Conservation (phyloP, 2,797 vertebrate genomes). For the Sebastolobus alascanus region DNA sequence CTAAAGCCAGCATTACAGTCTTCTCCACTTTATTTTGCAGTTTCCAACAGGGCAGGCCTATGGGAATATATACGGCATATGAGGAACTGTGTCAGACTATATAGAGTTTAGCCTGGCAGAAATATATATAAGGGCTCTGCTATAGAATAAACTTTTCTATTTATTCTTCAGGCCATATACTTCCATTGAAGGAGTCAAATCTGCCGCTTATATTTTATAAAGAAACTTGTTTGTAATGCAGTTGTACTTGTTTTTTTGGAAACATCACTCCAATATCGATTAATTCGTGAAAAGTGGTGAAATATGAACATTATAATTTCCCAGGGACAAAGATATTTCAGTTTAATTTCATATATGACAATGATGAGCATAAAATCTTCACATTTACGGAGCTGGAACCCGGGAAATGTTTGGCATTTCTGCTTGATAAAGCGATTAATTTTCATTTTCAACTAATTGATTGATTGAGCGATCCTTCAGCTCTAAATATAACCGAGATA, state of each 20-base stretch:
- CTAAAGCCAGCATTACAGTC: constrained; percentile 73
- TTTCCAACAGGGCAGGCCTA: constrained; percentile 42
- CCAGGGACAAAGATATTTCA: background rate
- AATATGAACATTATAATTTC: background rate
- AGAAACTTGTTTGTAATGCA: background rate
- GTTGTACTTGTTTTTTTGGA: background rate
- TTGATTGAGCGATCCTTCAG: background rate
- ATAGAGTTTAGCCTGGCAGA: constrained; percentile 11
- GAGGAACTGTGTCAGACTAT: constrained; percentile 17
- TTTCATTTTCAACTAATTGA: background rate
- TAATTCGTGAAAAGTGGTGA: background rate
- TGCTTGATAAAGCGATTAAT: background rate
- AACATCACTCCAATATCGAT: background rate
- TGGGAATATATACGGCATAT: constrained; percentile 33
- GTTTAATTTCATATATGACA: background rate
- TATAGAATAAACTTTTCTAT: background rate
- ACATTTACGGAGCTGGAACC: background rate
- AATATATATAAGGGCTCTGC: background rate
- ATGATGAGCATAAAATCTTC: background rate
- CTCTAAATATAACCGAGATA: background rate
- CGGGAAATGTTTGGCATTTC: background rate
- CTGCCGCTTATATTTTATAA: background rate
- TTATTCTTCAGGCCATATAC: background rate
- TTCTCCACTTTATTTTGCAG: constrained; percentile 55
- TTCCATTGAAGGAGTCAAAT: background rate